Evolutionary conservation across 2,113 vertebrate species (phyloP).

Genomic region (Ptilonorhynchus violaceus): DNA sequence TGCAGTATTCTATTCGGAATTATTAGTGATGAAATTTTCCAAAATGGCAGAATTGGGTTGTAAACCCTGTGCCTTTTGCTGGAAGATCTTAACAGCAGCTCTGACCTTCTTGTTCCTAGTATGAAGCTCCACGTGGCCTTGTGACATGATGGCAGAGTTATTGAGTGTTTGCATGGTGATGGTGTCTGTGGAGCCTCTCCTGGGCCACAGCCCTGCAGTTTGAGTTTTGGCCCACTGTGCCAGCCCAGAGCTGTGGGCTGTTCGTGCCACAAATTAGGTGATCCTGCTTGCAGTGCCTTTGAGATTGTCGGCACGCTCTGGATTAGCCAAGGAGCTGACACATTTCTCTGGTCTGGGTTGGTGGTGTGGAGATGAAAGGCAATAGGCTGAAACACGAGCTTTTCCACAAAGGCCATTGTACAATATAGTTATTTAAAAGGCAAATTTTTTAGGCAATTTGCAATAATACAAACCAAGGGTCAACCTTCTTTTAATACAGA

Average conservation of each 20-base stretch:
- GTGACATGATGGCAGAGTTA: rapidly evolving
- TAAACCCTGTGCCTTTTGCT: not conserved
- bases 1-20: not conserved
- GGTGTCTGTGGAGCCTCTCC: not conserved
- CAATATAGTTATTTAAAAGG: not conserved
- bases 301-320: not conserved
- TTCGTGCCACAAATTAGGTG: not conserved
- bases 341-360: not conserved
- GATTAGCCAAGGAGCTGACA: not conserved
- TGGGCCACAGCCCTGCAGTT: not conserved
- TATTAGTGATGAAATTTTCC: not conserved
- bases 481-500: not conserved
- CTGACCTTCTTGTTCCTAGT: not conserved
- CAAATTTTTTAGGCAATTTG: not conserved
- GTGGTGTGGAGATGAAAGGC: not conserved
- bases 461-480: not conserved
- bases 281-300: not conserved
- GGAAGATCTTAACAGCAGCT: not conserved
- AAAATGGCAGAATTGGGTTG: not conserved
- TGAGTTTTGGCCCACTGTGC: rapidly evolving
- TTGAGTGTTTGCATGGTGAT: not conserved
- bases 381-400: not conserved
- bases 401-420: not conserved
- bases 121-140: not conserved
- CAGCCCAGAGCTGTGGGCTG: not conserved